These are phyloP conservation scores for Patiria miniata DNA, from an alignment of 35 echinoderm and acorn worm species.

Conservation along the genomic window DNA sequence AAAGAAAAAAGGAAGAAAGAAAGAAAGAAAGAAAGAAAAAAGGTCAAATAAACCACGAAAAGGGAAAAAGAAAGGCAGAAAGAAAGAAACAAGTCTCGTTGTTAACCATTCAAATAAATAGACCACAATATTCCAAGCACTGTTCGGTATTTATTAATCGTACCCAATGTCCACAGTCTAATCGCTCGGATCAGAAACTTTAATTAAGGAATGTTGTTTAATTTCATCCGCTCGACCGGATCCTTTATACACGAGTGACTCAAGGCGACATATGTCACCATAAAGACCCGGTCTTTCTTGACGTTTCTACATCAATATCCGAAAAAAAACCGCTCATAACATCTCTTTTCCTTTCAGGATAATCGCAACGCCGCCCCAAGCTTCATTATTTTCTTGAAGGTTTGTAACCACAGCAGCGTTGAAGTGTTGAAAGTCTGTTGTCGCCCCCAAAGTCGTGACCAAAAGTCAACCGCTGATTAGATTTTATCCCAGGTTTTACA, in stretches of 20 bases:
- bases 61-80: too few species aligned
- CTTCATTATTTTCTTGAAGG: not conserved
- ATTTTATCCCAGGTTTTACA: constrained; percentile 6
- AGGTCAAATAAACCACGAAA: too few species aligned
- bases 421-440: not conserved
- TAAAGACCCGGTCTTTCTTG: not conserved
- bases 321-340: constrained; percentile 11
- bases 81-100: too few species aligned
- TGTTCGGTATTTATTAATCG: too few species aligned
- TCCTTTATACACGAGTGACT: constrained; percentile 10
- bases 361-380: not conserved
- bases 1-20: too few species aligned
- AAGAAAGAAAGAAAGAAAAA: too few species aligned
- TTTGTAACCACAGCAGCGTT: not conserved
- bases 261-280: not conserved
- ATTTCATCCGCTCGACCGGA: constrained; percentile 9
- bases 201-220: constrained; percentile 6
- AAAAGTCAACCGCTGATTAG: constrained; percentile 26
- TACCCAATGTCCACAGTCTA: not conserved
- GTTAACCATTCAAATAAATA: too few species aligned
- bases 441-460: not conserved
- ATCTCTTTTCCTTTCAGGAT: not conserved
- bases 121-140: too few species aligned
- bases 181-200: not conserved
- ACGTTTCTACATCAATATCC: not conserved